A percentile compares a stretch with the other conserved stretches of the same genome.
These are phyloP conservation scores for Lagopus muta DNA, from an alignment of 2,113 vertebrate genomes.

Conservation along the genomic window DNA sequence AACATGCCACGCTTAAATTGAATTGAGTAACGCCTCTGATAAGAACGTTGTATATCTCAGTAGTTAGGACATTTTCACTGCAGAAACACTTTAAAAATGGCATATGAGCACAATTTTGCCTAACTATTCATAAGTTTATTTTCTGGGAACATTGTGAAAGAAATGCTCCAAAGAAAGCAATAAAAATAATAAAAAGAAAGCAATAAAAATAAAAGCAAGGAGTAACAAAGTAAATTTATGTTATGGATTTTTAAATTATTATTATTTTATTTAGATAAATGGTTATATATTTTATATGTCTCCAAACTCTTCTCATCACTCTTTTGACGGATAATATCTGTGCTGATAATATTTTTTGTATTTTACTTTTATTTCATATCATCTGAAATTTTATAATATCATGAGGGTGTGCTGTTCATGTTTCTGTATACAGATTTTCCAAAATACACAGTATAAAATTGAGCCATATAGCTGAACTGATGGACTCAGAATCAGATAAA, in stretches of 20 bases:
- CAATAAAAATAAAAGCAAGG: background rate
- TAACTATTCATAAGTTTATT: background rate
- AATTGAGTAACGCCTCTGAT: background rate
- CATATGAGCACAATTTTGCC: background rate
- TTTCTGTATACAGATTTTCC: background rate
- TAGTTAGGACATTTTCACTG: background rate
- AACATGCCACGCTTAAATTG: background rate
- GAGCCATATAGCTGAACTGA: background rate
- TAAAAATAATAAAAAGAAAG: background rate
- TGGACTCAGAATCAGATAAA: slow-evolving; percentile 38
- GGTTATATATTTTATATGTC: background rate
- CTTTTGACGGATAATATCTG: background rate
- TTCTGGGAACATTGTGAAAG: background rate
- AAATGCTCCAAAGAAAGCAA: background rate
- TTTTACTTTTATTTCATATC: background rate
- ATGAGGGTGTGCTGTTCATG: background rate
- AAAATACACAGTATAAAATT: background rate
- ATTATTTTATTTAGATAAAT: background rate
- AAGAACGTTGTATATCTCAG: background rate
- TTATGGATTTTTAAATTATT: background rate
- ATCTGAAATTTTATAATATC: background rate
- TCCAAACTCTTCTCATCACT: background rate
- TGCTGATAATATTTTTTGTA: background rate
- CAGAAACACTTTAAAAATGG: background rate
- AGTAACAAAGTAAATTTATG: background rate